A percentile compares a stretch with the other conserved stretches of the same genome.
Evolutionary conservation across 2,113 vertebrate species (phyloP).

Genomic region (Picathartes gymnocephalus): DNA sequence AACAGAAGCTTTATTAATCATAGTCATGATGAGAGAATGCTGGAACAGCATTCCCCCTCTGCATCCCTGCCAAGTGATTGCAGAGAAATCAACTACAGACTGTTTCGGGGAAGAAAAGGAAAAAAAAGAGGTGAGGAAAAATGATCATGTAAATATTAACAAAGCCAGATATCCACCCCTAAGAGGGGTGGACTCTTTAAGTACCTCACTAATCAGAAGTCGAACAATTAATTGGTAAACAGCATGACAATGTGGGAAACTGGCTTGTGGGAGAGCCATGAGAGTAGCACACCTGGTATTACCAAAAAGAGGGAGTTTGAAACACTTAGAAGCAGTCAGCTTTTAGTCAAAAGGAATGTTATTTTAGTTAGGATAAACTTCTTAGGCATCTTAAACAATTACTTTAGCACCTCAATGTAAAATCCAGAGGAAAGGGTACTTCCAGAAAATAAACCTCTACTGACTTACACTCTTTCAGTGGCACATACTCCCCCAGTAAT

Average conservation of each 20-base stretch:
- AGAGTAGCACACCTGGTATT: not conserved
- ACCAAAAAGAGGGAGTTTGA: not conserved
- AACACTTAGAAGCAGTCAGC: not conserved
- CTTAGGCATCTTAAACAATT: not conserved
- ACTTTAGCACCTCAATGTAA: not conserved
- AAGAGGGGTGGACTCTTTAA: not conserved
- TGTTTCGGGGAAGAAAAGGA: not conserved
- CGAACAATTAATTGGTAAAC: not conserved
- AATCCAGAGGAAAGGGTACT: not conserved
- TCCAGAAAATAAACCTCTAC: not conserved
- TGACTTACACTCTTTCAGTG: not conserved
- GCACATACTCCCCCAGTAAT: not conserved
- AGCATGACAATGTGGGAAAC: accelerated
- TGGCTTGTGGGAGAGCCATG: not conserved
- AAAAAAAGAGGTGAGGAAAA: not conserved
- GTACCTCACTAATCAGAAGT: not conserved
- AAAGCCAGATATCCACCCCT: not conserved
- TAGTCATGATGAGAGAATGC: not conserved
- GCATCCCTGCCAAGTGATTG: not conserved
- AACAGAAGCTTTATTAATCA: not conserved
- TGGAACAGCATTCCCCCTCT: not conserved
- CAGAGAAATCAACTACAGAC: not conserved
- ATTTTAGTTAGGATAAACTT: not conserved
- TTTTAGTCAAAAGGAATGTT: not conserved
- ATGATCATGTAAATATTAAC: not conserved